These are phyloP conservation scores for Melinaea menophilus DNA, from an alignment of 2,888 invertebrate species.

Conservation along the genomic window DNA sequence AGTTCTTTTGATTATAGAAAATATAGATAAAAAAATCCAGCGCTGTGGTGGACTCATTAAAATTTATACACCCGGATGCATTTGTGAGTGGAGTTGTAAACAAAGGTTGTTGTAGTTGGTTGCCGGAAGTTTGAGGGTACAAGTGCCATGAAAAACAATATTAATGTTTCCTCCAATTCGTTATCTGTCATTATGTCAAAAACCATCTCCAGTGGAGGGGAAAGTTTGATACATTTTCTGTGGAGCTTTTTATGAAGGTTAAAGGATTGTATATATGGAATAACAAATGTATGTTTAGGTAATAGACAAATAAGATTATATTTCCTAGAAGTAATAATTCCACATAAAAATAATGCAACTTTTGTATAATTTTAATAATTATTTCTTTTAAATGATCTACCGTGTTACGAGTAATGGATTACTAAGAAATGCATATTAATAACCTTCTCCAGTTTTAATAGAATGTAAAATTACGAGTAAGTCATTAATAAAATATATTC, in stretches of 20 bases:
- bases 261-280: no score
- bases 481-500: no score
- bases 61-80: slow-evolving; percentile 60
- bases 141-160: slow-evolving; percentile 25
- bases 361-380: no score
- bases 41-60: slow-evolving; percentile 59
- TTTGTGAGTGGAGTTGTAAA: slow-evolving; percentile 49
- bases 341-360: no score
- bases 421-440: no score
- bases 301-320: no score
- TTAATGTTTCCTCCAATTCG: slow-evolving; percentile 19
- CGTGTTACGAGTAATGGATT: no score
- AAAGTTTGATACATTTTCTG: not conserved
- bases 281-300: no score
- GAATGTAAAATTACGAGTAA: no score
- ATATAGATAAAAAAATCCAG: slow-evolving; percentile 37
- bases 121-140: slow-evolving; percentile 27
- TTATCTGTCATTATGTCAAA: slow-evolving; percentile 4
- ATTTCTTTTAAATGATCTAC: no score
- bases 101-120: slow-evolving; percentile 35
- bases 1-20: slow-evolving; percentile 34
- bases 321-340: no score
- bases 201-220: not conserved
- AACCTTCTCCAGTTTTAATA: no score
- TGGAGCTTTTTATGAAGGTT: not conserved